Percentiles rank a stretch among this genome's conserved stretches.
Conservation (phyloP, 2,888 invertebrate species). For the Athripsodes cinereus region DNA sequence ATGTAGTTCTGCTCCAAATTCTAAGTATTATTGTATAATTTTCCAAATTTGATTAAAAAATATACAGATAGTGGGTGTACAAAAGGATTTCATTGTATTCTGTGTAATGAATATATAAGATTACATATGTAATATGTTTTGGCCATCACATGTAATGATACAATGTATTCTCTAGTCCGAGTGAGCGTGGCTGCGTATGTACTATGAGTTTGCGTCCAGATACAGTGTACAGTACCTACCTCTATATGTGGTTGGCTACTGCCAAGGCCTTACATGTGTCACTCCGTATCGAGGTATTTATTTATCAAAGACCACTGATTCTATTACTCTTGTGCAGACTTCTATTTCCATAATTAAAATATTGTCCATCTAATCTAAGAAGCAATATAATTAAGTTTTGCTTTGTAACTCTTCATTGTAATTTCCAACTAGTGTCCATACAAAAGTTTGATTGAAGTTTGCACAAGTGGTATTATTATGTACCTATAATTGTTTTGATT, state of each 20-base stretch:
- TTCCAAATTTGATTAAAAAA: not conserved
- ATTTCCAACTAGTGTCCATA: too few species aligned
- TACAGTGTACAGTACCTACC: not conserved
- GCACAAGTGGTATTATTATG: too few species aligned
- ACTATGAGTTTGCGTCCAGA: not conserved
- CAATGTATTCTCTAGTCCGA: not conserved
- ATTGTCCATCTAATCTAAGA: too few species aligned
- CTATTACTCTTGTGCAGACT: not conserved
- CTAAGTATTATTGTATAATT: not conserved
- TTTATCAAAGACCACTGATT: not conserved
- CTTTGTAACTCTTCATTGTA: too few species aligned
- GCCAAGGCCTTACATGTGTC: not conserved
- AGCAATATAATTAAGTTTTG: too few species aligned
- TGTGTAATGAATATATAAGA: not conserved
- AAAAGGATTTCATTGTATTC: not conserved
- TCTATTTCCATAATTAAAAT: not conserved
- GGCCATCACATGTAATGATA: not conserved
- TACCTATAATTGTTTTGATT: too few species aligned
- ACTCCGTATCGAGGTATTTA: constrained; percentile 2
- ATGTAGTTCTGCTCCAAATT: not conserved
- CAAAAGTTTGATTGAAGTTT: too few species aligned
- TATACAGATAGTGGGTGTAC: not conserved
- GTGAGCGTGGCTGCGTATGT: not conserved
- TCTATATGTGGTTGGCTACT: not conserved
- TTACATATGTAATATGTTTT: too few species aligned